Percentiles rank a stretch among this genome's conserved stretches.
Evolutionary conservation across 2,113 vertebrate species (phyloP).

Genomic region (Ictidomys tridecemlineatus): DNA sequence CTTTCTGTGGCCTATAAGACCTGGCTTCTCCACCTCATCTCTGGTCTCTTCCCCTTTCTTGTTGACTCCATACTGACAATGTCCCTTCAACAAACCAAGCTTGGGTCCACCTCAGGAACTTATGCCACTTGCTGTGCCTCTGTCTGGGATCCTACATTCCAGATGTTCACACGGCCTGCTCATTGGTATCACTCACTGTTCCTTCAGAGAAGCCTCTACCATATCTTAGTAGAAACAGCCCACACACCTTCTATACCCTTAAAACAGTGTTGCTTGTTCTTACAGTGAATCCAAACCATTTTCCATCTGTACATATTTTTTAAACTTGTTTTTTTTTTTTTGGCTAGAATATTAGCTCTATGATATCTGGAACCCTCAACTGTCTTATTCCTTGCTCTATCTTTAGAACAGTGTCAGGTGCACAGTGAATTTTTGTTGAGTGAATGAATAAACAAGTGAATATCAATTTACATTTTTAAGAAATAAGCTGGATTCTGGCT

Average conservation of each 20-base stretch:
- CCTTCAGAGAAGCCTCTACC: neutral
- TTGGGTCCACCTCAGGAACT: neutral
- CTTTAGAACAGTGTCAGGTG: neutral
- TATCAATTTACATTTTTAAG: neutral
- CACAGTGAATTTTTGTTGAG: neutral
- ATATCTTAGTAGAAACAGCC: neutral
- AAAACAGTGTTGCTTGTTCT: neutral
- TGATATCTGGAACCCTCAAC: neutral
- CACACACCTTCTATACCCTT: neutral
- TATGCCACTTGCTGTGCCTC: neutral
- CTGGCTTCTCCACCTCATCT: neutral
- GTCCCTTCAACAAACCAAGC: neutral
- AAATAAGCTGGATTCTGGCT: neutral
- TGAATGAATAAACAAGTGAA: neutral
- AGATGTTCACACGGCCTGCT: neutral
- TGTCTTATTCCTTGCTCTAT: neutral
- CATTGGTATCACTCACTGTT: neutral
- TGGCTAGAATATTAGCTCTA: neutral
- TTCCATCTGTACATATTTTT: neutral
- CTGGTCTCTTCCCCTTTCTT: neutral
- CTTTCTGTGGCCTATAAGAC: neutral
- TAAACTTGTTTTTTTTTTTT: neutral
- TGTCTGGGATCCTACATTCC: neutral
- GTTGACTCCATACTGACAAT: neutral
- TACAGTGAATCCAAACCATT: neutral